Conservation (phyloP, 2,797 vertebrate species). For the Mus spretus region DNA sequence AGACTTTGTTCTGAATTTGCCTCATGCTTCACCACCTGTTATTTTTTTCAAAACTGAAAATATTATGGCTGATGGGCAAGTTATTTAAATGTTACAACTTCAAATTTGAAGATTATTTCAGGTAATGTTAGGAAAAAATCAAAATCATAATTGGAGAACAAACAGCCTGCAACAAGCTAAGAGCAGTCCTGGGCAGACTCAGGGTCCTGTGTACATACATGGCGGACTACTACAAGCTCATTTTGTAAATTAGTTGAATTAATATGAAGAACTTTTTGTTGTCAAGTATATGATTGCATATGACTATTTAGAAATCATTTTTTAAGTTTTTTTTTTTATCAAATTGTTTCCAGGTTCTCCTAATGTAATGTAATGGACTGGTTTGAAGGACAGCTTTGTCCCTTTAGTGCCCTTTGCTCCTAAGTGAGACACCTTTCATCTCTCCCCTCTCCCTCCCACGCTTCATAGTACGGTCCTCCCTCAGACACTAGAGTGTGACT, state of each 20-base stretch:
- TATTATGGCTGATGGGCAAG: neutral
- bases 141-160: no score
- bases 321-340: neutral
- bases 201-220: neutral
- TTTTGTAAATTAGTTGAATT: neutral
- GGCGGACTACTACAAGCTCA: neutral
- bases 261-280: constrained; percentile 4
- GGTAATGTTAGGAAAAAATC: neutral
- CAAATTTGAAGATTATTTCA: neutral
- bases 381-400: neutral
- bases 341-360: neutral
- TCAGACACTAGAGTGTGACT: neutral
- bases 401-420: neutral
- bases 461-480: neutral
- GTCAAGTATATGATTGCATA: neutral
- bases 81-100: neutral
- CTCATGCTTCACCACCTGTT: neutral
- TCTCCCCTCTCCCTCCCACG: neutral
- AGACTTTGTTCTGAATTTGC: neutral
- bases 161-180: neutral
- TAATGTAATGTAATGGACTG: neutral
- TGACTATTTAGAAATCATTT: constrained; percentile 24
- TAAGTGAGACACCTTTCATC: neutral
- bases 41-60: neutral
- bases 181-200: neutral